Conservation (phyloP, 2,888 invertebrate genomes). For the Andricus curvator region DNA sequence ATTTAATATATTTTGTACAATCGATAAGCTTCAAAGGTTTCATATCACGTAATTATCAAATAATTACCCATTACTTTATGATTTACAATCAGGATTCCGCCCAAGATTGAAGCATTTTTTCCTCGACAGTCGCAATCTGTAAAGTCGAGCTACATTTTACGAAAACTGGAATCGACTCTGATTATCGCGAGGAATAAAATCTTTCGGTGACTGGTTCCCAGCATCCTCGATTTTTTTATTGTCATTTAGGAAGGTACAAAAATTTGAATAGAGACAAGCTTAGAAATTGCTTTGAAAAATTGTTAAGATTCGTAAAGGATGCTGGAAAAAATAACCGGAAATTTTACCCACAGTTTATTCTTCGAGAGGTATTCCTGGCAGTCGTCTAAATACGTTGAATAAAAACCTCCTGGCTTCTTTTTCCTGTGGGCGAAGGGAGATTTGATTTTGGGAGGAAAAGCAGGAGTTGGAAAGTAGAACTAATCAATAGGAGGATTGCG, state of each 20-base stretch:
- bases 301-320: neutral
- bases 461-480: neutral
- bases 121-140: slow-evolving; percentile 47
- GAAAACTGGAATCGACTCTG: slow-evolving; percentile 40
- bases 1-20: slow-evolving; percentile 74
- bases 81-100: slow-evolving; percentile 38
- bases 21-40: slow-evolving; percentile 69
- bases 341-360: slow-evolving; percentile 8
- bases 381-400: slow-evolving; percentile 20
- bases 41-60: slow-evolving; percentile 56
- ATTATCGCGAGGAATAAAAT: slow-evolving; percentile 48
- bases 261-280: neutral
- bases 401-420: neutral
- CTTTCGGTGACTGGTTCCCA: neutral
- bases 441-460: neutral
- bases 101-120: neutral
- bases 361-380: neutral
- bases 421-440: neutral
- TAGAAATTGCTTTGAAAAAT: neutral
- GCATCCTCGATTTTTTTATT: slow-evolving; percentile 4
- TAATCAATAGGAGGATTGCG: slow-evolving; percentile 26
- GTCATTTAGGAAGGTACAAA: neutral
- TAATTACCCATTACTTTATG: slow-evolving; percentile 29
- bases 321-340: neutral
- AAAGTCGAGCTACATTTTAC: slow-evolving; percentile 37